Conservation (phyloP, 2,888 invertebrate genomes). For the Coenonympha glycerion region DNA sequence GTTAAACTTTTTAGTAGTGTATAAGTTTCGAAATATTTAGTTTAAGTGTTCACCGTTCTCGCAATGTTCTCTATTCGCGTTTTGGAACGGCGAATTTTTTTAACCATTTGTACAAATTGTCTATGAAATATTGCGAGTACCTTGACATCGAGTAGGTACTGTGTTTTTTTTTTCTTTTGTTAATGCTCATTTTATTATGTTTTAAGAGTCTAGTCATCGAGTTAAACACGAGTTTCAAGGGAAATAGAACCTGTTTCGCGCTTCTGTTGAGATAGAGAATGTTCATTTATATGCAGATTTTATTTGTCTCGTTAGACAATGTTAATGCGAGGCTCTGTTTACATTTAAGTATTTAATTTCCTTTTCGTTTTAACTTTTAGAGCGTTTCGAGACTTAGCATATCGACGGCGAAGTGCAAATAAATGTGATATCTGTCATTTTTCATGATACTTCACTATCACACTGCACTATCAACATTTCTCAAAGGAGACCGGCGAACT, state of each 20-base stretch:
- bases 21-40: constrained; percentile 54
- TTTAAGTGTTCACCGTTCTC: constrained; percentile 44
- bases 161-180: constrained; percentile 53
- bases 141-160: constrained; percentile 39
- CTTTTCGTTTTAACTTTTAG: neutral
- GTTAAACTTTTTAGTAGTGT: constrained; percentile 57
- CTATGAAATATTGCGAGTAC: constrained; percentile 37
- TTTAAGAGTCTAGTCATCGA: constrained; percentile 75
- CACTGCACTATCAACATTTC: too few species aligned
- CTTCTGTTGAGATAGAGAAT: constrained; percentile 28
- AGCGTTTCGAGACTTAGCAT: too few species aligned
- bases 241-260: constrained; percentile 47
- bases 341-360: constrained; percentile 13
- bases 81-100: constrained; percentile 1
- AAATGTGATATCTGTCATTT: too few species aligned
- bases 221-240: constrained; percentile 60
- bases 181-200: constrained; percentile 73
- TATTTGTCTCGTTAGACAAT: constrained; percentile 15
- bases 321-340: constrained; percentile 9
- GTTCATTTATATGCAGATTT: constrained; percentile 24
- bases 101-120: constrained; percentile 12
- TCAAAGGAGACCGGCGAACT: too few species aligned
- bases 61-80: constrained; percentile 41
- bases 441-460: too few species aligned
- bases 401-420: too few species aligned